These are phyloP conservation scores for Drosophila vallismaia DNA, from an alignment of 2,888 invertebrate genomes.

Conservation along the genomic window DNA sequence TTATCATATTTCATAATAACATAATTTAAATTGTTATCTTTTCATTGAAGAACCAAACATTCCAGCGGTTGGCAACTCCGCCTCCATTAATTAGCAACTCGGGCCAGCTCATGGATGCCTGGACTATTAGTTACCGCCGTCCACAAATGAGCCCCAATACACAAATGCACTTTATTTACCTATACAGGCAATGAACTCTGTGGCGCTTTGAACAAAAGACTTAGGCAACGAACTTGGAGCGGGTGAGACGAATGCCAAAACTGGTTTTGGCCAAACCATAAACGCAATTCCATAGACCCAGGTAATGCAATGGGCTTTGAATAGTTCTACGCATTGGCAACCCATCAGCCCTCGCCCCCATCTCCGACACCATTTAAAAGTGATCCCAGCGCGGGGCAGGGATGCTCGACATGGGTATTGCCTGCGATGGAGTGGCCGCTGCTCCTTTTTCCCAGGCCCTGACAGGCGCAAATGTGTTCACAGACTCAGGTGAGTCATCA, in stretches of 20 bases:
- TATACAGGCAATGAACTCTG: slow-evolving; percentile 70
- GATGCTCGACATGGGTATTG: slow-evolving; percentile 24
- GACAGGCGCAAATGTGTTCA: slow-evolving; percentile 65
- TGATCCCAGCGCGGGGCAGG: slow-evolving; percentile 35
- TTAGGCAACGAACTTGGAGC: slow-evolving; percentile 71
- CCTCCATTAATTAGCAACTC: slow-evolving; percentile 25
- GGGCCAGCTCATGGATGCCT: not conserved
- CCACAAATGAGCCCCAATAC: slow-evolving; percentile 43
- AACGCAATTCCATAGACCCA: slow-evolving; percentile 53
- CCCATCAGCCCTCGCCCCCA: slow-evolving; percentile 5
- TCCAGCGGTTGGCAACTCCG: slow-evolving; percentile 5
- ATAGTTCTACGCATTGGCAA: slow-evolving; percentile 34
- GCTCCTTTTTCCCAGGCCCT: slow-evolving; percentile 66
- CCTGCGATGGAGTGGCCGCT: slow-evolving; percentile 8
- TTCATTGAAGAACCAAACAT: not conserved
- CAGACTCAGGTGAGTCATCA: slow-evolving; percentile 35
- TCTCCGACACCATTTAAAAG: slow-evolving; percentile 5
- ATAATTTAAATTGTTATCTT: not conserved
- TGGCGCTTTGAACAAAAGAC: slow-evolving; percentile 69
- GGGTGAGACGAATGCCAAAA: slow-evolving; percentile 62
- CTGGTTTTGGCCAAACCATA: slow-evolving; percentile 48
- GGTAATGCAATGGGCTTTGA: slow-evolving; percentile 64
- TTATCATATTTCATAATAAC: too few species aligned
- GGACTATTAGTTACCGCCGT: slow-evolving; percentile 10
- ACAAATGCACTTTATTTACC: slow-evolving; percentile 27